A percentile compares a stretch with the other conserved stretches of the same genome.
Conservation (phyloP, 2,888 invertebrate species). For the Agrilus biguttatus region DNA sequence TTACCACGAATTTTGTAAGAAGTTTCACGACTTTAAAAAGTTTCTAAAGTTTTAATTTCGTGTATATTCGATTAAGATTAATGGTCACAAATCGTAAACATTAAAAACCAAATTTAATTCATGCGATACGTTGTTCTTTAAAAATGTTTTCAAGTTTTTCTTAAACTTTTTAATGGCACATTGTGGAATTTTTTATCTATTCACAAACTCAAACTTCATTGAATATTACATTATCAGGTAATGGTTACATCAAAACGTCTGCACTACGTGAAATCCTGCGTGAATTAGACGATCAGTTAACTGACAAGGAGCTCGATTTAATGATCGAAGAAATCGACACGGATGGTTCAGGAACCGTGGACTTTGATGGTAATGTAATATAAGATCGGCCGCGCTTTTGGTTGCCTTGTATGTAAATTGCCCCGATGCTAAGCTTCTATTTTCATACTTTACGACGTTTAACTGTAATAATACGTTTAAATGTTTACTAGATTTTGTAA, state of each 20-base stretch:
- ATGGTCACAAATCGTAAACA: too few species aligned
- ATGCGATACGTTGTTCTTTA: not conserved
- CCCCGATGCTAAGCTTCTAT: not conserved
- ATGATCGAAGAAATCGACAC: constrained; percentile 98
- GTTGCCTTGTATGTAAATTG: too few species aligned
- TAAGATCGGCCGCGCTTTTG: too few species aligned
- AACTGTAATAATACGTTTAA: not conserved
- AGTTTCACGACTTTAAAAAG: too few species aligned
- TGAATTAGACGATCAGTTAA: constrained; percentile 90
- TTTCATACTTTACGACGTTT: constrained; percentile 1
- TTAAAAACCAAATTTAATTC: too few species aligned
- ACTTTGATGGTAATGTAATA: constrained; percentile 76
- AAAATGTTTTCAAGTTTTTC: too few species aligned
- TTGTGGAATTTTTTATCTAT: not conserved
- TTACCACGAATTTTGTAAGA: too few species aligned
- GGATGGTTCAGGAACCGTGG: constrained; percentile 96
- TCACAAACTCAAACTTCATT: constrained; percentile 9
- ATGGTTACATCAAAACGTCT: constrained; percentile 85
- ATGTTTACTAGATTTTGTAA: too few species aligned
- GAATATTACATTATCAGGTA: constrained; percentile 35
- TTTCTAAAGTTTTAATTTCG: too few species aligned
- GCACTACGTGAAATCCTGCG: constrained; percentile 88
- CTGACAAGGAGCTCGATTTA: constrained; percentile 85
- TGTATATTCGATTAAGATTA: too few species aligned
- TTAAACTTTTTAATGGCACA: not conserved